These are phyloP conservation scores for Gryllus longicercus DNA, from an alignment of 2,888 invertebrate species.

Conservation along the genomic window DNA sequence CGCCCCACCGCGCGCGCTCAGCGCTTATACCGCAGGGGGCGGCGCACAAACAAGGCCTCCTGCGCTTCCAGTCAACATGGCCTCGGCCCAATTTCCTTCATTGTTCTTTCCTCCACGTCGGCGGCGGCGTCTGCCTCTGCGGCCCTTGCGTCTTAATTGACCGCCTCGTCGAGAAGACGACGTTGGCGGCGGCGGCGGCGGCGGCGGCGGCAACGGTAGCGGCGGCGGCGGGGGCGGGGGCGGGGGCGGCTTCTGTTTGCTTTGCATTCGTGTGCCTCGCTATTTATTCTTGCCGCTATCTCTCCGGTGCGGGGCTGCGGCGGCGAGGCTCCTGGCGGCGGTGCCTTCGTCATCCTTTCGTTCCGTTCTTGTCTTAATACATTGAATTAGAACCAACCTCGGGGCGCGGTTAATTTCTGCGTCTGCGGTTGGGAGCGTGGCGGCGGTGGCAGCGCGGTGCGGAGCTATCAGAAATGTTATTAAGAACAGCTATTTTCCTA, in stretches of 20 bases:
- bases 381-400: conserved; percentile 1
- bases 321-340: background rate
- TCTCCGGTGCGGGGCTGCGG: too few relatives aligned
- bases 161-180: background rate
- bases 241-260: conserved; percentile 11
- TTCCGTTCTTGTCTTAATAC: conserved; percentile 17
- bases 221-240: background rate
- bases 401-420: conserved; percentile 1
- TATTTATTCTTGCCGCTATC: conserved; percentile 11
- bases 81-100: conserved; percentile 7
- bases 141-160: background rate
- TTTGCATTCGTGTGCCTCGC: conserved; percentile 17
- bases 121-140: background rate
- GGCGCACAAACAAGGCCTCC: too few relatives aligned
- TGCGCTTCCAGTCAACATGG: background rate
- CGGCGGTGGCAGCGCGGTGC: background rate
- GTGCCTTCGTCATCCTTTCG: background rate
- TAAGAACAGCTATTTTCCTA: conserved; percentile 10
- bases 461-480: conserved; percentile 2
- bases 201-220: too few relatives aligned
- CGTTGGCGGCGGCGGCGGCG: too few relatives aligned
- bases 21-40: background rate
- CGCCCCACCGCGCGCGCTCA: background rate
- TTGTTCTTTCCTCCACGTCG: conserved; percentile 8
- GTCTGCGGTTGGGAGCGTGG: background rate